These are phyloP conservation scores for Hesperophylax magnus DNA, from an alignment of 1,140 invertebrate genomes.

Conservation along the genomic window DNA sequence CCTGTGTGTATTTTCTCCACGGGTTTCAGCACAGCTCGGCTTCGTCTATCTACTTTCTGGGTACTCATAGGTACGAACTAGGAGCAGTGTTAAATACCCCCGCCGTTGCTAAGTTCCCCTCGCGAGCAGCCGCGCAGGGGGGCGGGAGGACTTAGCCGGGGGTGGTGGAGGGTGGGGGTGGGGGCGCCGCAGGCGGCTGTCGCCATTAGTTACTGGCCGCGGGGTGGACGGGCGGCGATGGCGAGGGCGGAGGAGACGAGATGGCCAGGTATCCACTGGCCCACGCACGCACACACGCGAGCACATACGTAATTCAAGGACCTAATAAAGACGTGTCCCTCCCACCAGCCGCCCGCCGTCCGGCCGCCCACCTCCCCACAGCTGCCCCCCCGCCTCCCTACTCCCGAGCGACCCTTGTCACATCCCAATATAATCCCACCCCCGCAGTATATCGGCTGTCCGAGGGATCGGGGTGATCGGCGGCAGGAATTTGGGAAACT, in stretches of 20 bases:
- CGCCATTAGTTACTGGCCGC: slow-evolving; percentile 67
- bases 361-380: slow-evolving; percentile 51
- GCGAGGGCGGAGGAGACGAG: slow-evolving; percentile 49
- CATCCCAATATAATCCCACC: slow-evolving; percentile 51
- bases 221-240: slow-evolving; percentile 59
- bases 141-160: neutral
- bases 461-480: slow-evolving; percentile 26
- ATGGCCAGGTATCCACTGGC: slow-evolving; percentile 51
- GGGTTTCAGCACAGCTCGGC: neutral
- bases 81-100: slow-evolving; percentile 40
- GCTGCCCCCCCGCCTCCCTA: slow-evolving; percentile 54
- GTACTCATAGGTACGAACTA: neutral
- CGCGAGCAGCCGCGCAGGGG: slow-evolving; percentile 52
- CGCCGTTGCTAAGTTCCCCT: slow-evolving; percentile 41
- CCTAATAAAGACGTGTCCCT: slow-evolving; percentile 51
- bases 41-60: neutral
- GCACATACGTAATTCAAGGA: slow-evolving; percentile 45
- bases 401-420: slow-evolving; percentile 60
- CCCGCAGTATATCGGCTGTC: slow-evolving; percentile 52
- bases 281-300: slow-evolving; percentile 36
- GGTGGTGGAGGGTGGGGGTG: neutral
- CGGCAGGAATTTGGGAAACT: slow-evolving; percentile 16
- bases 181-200: slow-evolving; percentile 56
- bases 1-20: slow-evolving; percentile 11
- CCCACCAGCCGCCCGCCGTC: slow-evolving; percentile 52